Evolutionary conservation across 2,888 invertebrate species (phyloP), one percentile per base, ranked within the genome.

Genomic region (Apantesis nais): DNA sequence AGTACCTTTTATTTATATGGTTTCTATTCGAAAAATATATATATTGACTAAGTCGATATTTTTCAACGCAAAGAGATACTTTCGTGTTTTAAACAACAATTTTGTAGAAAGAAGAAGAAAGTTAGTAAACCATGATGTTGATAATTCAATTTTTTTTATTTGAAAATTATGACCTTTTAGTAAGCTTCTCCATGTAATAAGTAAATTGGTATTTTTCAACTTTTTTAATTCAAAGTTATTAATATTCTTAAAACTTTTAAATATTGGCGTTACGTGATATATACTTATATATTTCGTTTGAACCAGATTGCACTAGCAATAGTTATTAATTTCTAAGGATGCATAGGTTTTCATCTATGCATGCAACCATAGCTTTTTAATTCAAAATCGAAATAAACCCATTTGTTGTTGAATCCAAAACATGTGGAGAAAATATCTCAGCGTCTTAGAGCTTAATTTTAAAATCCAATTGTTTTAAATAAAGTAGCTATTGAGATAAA

Each of bases 401-500:
- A 58, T 25, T 58, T 63, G 22, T n/a, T 22, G 16, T 25, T 63
- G n/a, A 19, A 22, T 61, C 34, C 25, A 29, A 41, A 63, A 29
- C 44, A 16, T 29, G 19, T 25, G 16, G 4, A n/a, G 14, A n/a
- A 66, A 37, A n/a, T 7, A 37, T 66, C n/a, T 19, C 37, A 55
- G 16, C 16, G 12, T 29, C 29, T 25, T 25, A 55, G 48, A 12
- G 31, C 2, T 34, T 7, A 19, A 44, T 48, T 31, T 48, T 64
- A 31, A 7, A 65, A 37, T 2, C 19, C 25, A 16, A 34, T n/a
- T 66, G 37, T 55, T 14, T 66, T 16, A 48, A 1, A n/a, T 55
- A 16, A 25, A 66, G 65, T 55, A 37, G 52, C 65, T 37, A 52
- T 66, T 37, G 25, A 66, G 66, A 58, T 58, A 58, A 66, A 39